Conservation (phyloP, 2,888 invertebrate species). For the Tachina lurida region DNA sequence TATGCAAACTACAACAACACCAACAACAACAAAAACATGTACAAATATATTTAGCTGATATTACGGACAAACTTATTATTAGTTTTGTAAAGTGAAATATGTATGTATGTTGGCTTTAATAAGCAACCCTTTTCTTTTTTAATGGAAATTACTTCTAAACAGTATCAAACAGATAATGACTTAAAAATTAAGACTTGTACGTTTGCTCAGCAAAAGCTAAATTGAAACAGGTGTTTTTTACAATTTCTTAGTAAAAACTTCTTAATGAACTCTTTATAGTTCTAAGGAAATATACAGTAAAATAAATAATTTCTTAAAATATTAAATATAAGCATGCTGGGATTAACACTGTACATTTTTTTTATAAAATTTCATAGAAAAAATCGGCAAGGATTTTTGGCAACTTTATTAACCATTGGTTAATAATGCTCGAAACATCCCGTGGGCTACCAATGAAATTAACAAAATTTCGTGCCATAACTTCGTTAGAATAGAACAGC, state of each 20-base stretch:
- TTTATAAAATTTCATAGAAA: too few species aligned
- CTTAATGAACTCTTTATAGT: not conserved
- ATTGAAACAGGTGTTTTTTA: constrained; percentile 65
- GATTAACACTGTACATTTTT: too few species aligned
- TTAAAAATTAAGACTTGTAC: constrained; percentile 38
- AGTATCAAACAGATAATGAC: constrained; percentile 47
- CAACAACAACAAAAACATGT: not conserved
- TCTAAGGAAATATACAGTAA: not conserved
- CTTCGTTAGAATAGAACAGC: too few species aligned
- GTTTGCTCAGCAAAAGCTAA: constrained; percentile 10
- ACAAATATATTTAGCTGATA: constrained; percentile 5
- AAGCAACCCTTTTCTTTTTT: constrained; percentile 40
- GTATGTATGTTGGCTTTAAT: constrained; percentile 21
- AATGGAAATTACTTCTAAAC: constrained; percentile 25
- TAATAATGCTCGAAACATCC: too few species aligned
- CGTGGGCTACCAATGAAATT: too few species aligned
- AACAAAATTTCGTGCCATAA: too few species aligned
- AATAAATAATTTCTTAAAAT: too few species aligned
- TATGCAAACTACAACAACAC: constrained; percentile 24
- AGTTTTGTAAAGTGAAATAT: constrained; percentile 45
- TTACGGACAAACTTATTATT: constrained; percentile 47
- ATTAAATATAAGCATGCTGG: too few species aligned
- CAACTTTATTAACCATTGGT: too few species aligned
- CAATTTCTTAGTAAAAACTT: not conserved
- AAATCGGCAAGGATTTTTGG: too few species aligned